Base-by-base conservation (phyloP, 2,113 vertebrate genomes). In the Cyprinodon brontotheroides region DNA sequence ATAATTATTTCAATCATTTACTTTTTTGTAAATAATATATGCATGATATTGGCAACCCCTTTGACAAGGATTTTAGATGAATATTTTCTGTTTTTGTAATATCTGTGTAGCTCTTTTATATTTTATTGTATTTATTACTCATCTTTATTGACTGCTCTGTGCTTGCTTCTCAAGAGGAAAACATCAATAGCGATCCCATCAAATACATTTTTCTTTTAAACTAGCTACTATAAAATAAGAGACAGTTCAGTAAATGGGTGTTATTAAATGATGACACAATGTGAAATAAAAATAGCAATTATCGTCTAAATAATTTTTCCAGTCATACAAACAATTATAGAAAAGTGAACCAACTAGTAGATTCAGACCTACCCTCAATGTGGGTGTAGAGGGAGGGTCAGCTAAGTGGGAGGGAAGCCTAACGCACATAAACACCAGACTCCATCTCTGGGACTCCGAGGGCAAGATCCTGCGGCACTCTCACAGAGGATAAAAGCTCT, bases 401-500 rank as follows among this genome's bases (percentile, higher is more conserved):
- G 73, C 87, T 75, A 80, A 79, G 83, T 89, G 84, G 88, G 87
- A 86, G 89, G 83, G 87, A 91, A 91, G 89, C 91, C 83, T 86
- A 89, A 78, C 62, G 17, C 91, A 92, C 86, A 88, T 91, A 93
- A 94, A 93, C 88, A 87, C 86, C 89, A 86, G 91, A 91, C 90
- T 91, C 88, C 90, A 86, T 86, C 87, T 86, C 74, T 86, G 69
- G 87, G 90, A 75, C 87, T 85, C 82, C 70, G 66, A 83, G 92
- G 90, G 88, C 87, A 90, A 78, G 82, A 87, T 90, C 92, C 92
- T 87, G 85, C 80, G 84, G 89, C 87, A 91, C 86, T 83, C 79
- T 90, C 79, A 86, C 82, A 86, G 74, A 89, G 88, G 92, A 94
- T 93, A 91, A 96, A 97, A 97, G 94, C 90, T 81, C 89, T 89